These are phyloP conservation scores for Choloepus hoffmanni DNA, from an alignment of 2,113 vertebrate genomes.

Conservation along the genomic window DNA sequence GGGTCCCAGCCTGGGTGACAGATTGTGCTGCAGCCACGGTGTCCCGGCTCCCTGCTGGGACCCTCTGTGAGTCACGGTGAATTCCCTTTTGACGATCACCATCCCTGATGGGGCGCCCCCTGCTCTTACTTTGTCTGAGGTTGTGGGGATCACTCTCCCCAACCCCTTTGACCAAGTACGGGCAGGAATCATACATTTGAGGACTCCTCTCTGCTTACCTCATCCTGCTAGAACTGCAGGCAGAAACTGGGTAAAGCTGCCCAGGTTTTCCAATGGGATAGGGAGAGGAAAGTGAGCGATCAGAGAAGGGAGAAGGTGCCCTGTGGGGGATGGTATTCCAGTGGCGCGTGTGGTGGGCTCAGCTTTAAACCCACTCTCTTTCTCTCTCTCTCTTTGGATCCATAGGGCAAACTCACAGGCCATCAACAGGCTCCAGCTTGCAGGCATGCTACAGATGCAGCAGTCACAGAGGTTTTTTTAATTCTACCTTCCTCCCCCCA, in stretches of 20 bases:
- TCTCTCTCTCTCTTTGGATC: background rate
- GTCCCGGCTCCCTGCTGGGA: background rate
- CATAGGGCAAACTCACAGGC: background rate
- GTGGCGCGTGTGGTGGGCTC: background rate
- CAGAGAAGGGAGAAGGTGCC: background rate
- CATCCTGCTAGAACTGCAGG: background rate
- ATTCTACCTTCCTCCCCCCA: background rate
- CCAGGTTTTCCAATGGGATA: background rate
- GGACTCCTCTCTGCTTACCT: background rate
- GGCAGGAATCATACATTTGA: background rate
- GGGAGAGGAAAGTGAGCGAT: background rate
- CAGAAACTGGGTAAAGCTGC: background rate
- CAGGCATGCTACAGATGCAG: background rate
- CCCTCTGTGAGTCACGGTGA: background rate
- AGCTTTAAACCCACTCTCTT: background rate
- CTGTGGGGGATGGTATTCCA: background rate
- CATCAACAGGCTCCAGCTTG: too few relatives aligned
- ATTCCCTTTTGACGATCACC: background rate
- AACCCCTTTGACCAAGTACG: background rate
- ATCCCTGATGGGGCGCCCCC: background rate
- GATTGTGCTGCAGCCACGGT: background rate
- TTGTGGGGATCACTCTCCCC: background rate
- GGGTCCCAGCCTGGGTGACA: background rate
- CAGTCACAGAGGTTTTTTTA: background rate
- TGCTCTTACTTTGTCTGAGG: background rate